phyloP scores from a whole-genome alignment of 2,888 invertebrate species.

The Cataglyphis albicans region DNA sequence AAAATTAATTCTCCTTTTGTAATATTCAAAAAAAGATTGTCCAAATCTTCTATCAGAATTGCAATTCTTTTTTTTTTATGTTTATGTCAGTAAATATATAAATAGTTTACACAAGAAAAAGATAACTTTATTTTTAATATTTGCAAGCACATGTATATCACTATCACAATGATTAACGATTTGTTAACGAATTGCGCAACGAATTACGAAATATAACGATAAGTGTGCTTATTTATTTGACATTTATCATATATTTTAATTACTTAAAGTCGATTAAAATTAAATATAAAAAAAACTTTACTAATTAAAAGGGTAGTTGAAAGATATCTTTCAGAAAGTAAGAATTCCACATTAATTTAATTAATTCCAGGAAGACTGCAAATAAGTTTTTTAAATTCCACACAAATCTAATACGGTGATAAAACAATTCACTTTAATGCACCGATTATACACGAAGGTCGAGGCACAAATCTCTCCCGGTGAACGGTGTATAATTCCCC shows the following conservation, averaged over 20 bases:
- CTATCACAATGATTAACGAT: not conserved
- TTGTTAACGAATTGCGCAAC: not conserved
- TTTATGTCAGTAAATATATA: not conserved
- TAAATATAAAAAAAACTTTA: not conserved
- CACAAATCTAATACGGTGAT: conserved; percentile 28
- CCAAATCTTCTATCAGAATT: conserved; percentile 6
- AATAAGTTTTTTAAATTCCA: conserved; percentile 9
- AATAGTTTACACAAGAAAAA: not conserved
- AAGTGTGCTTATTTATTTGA: conserved; percentile 10
- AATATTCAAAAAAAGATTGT: not conserved
- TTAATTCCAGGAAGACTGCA: not conserved
- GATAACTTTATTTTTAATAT: conserved; percentile 17
- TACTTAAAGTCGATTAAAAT: conserved; percentile 8
- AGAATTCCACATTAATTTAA: not conserved
- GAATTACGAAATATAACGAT: conserved; percentile 1
- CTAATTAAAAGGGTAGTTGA: not conserved
- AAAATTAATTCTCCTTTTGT: not conserved
- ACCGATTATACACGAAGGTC: conserved; percentile 37
- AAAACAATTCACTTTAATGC: conserved; percentile 21
- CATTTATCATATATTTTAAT: conserved; percentile 2
- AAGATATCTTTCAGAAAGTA: not conserved
- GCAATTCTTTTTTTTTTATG: not conserved
- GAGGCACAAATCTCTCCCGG: not conserved
- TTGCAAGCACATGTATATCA: not conserved
- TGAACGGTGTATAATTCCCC: conserved; percentile 37